Evolutionary conservation across 2,113 vertebrate species (phyloP).

Genomic region (Sprattus sprattus): DNA sequence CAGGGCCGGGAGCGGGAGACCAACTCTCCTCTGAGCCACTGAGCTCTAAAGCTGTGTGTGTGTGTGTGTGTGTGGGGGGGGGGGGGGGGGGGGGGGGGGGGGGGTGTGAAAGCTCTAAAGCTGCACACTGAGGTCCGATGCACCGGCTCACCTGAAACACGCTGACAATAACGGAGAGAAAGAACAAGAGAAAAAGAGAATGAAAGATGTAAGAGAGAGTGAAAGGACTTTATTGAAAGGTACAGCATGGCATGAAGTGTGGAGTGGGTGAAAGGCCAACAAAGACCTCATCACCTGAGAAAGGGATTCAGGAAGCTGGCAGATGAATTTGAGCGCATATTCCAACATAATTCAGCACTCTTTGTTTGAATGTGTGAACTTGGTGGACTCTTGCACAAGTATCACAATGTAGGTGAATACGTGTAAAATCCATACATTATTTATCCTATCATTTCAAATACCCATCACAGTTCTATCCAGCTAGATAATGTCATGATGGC

Average conservation of each 20-base stretch:
- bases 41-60: too few relatives aligned
- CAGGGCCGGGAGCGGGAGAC: slow-evolving; percentile 31
- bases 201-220: background rate
- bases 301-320: background rate
- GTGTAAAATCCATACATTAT: too few relatives aligned
- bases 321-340: background rate
- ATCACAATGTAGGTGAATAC: too few relatives aligned
- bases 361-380: too few relatives aligned
- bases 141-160: background rate
- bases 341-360: background rate
- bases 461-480: too few relatives aligned
- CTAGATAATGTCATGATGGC: too few relatives aligned
- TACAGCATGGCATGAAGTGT: background rate
- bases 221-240: background rate
- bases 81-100: too few relatives aligned
- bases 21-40: slow-evolving; percentile 35
- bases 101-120: too few relatives aligned
- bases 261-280: background rate
- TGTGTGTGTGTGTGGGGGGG: too few relatives aligned
- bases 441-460: too few relatives aligned
- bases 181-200: background rate
- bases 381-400: too few relatives aligned
- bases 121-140: slow-evolving; percentile 9
- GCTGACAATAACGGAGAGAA: background rate
- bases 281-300: background rate